Evolutionary conservation across 2,797 vertebrate species (phyloP), one percentile per base, ranked within the genome.

Genomic region (Sebastes matsubarae): DNA sequence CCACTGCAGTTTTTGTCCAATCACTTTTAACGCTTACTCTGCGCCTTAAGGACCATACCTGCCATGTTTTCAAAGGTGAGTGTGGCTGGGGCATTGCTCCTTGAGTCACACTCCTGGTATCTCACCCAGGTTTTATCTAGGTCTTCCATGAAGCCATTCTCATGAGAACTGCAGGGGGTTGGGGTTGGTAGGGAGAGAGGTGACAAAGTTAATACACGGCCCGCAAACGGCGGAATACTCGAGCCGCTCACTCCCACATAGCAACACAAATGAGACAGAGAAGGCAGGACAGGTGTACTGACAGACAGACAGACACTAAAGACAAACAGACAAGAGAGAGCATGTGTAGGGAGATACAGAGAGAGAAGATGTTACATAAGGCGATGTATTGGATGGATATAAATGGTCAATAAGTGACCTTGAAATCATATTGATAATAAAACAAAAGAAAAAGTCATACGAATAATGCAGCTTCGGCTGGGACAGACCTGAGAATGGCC

Each of bases 11-110:
- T 96, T 96, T 96, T 96, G 95, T 96, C 95, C 95, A 96, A 96
- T 96, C 94, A 94, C 95, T 96, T 95, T 95, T 92, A 95, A 92
- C 75, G 90, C 79, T 93, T 92, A 93, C 81, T 81, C 80, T 91
- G 82, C 77, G 87, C 89, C 85, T 67, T 89, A 82, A 89, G 92
- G 90, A 95, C 97, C 97, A 94, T 96, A 99, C 99, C 99, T 97
- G 99, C 99, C 99, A 99, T 99, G 89, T 99, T 99, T 95, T 99
- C 99, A 93, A 99, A 99, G 94, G 99, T 99, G 94, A 99, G 98
- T 92, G 99, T 99, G 82, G 99, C 98, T 94, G 99, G 99, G 94
- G 99, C 98, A 93, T 99, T 99, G 96, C 99, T 99, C 93, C 99
- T 96, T 25, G 98, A 99, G 95, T 99, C 99, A 90, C 99, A 99